Evolutionary conservation across 2,113 vertebrate species (phyloP), one percentile per base, ranked within the genome.

Genomic region (Ondatra zibethicus): DNA sequence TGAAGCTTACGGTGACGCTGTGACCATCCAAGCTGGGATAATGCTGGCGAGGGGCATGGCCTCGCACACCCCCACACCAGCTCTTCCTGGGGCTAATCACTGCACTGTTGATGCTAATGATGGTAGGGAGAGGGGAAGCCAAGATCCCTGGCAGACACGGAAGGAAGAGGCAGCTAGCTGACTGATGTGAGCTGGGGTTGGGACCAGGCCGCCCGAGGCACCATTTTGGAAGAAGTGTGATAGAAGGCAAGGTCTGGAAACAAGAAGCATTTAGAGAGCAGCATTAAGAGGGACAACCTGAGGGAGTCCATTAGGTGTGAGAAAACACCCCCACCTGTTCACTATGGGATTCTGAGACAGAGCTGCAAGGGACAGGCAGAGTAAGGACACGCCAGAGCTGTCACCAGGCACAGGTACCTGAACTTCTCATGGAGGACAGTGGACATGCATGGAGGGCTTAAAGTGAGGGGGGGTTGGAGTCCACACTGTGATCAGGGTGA

Each of bases 371-470:
- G 27, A 19, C 7, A 4, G 19, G 47, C 77, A 36, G 47, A 21
- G 47, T 36, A 16, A 2, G 0, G 58, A 6, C 47, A 23, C 0
- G 0, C 7, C 4, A 65, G n/a, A 3, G 10, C 73, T 13, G 45
- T 33, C 12, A 27, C 29, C 63, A 55, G 14, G 31, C 17, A 61
- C 31, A 3, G 80, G 45, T 9, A 19, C 6, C 84, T 33, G 42
- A 6, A 14, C n/a, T 12, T 70, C 52, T n/a, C 13, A 29, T 6
- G 11, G 73, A 89, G 61, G 78, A 39, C 68, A 29, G 36, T 4
- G 13, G 55, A 58, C 14, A 58, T 58, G 55, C 39, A 42, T 1
- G n/a, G 39, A 42, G 27, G n/a, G 23, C 25, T 52, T 61, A 50
- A n/a, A 19, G 29, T 8, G 0, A 61, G 47, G 42, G 25, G 25